phyloP scores from a whole-genome alignment of 2,113 vertebrate species.

The Empidonax traillii region DNA sequence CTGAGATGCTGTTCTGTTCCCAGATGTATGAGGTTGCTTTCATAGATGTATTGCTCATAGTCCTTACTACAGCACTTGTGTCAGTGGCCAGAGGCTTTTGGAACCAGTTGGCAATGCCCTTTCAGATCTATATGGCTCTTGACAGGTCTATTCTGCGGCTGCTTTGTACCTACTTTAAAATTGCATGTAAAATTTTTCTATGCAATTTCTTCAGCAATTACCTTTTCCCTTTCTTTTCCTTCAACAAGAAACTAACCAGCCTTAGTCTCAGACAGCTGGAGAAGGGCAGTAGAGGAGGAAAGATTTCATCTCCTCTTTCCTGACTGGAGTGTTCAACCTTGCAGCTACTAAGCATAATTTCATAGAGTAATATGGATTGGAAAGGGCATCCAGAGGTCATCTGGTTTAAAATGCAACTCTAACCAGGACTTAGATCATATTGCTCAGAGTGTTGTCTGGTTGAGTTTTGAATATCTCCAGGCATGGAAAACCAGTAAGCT shows the following conservation, averaged over 20 bases:
- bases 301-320: neutral
- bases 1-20: neutral
- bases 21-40: neutral
- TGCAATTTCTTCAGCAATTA: neutral
- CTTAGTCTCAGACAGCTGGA: neutral
- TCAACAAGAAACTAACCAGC: neutral
- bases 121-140: neutral
- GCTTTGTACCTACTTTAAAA: neutral
- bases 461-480: neutral
- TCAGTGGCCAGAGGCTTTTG: neutral
- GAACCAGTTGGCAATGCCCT: neutral
- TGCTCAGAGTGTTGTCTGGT: neutral
- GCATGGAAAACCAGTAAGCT: neutral
- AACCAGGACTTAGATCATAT: neutral
- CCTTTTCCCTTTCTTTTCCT: neutral
- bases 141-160: neutral
- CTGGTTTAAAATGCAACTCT: neutral
- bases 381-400: neutral
- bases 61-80: neutral
- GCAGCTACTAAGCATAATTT: neutral
- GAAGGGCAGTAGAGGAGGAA: neutral
- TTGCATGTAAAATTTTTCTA: neutral
- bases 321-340: neutral
- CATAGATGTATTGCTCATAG: neutral
- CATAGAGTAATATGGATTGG: neutral